Evolutionary conservation across 2,113 vertebrate species (phyloP).

Genomic region (Gymnarchus niloticus): DNA sequence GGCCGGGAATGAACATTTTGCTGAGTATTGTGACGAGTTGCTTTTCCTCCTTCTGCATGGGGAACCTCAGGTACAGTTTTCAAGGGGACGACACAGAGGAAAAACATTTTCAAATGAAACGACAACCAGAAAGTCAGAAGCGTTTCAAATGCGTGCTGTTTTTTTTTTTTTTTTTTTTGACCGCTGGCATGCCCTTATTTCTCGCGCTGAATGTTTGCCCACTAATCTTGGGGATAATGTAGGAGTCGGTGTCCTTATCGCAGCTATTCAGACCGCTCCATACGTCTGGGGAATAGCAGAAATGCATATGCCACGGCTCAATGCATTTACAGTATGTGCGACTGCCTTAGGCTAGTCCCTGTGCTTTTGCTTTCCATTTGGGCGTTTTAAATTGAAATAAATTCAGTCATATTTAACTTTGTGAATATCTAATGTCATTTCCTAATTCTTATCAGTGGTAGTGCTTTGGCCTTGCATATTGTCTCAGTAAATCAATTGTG

Average conservation of each 20-base stretch:
- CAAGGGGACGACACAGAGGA: constrained; percentile 16
- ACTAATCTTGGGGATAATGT: background rate
- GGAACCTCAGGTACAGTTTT: no score
- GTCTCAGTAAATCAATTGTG: background rate
- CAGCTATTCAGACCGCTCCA: background rate
- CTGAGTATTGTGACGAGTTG: constrained; percentile 15
- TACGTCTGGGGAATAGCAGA: background rate
- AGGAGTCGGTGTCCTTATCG: background rate
- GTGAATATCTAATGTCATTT: background rate
- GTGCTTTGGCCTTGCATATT: background rate
- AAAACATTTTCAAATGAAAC: constrained; percentile 39
- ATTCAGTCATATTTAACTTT: background rate
- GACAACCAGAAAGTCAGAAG: constrained; percentile 34
- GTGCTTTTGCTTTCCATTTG: background rate
- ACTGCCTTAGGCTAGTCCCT: background rate
- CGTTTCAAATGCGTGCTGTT: constrained; percentile 31
- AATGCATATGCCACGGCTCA: background rate
- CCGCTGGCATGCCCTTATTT: constrained; percentile 13
- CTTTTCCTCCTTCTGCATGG: no score
- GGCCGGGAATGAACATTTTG: constrained; percentile 20
- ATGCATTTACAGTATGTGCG: background rate
- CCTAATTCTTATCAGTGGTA: background rate
- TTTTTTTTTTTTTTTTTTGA: no score
- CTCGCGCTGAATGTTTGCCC: background rate
- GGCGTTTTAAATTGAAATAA: background rate